Evolutionary conservation across 2,888 invertebrate species (phyloP).

Genomic region (Drosophila prostipennis): DNA sequence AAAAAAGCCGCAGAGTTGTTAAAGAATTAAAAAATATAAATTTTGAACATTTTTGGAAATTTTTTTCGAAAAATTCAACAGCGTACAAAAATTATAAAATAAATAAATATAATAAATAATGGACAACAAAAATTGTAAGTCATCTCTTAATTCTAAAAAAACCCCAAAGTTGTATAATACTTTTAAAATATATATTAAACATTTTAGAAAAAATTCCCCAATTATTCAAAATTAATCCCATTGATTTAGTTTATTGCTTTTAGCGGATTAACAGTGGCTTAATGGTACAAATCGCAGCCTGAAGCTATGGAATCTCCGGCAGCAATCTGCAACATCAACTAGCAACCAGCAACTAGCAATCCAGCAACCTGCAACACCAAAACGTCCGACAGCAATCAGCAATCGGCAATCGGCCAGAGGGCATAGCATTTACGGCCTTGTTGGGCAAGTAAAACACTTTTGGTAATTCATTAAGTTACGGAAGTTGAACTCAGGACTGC

Average conservation of each 20-base stretch:
- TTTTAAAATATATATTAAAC: neutral
- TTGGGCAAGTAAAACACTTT: constrained; percentile 79
- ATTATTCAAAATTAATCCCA: neutral
- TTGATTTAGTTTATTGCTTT: neutral
- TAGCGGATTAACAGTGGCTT: neutral
- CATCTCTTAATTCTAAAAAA: no score
- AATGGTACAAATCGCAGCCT: constrained; percentile 18
- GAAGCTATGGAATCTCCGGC: neutral
- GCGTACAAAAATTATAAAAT: no score
- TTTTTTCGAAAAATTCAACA: no score
- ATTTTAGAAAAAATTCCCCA: no score
- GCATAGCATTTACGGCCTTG: constrained; percentile 42
- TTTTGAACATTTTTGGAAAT: no score
- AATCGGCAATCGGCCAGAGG: constrained; percentile 36
- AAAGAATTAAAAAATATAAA: no score
- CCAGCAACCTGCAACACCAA: constrained; percentile 4
- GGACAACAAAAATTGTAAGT: no score
- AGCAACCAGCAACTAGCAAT: neutral
- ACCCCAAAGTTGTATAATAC: no score
- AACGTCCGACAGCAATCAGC: constrained; percentile 22
- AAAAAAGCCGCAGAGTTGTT: no score
- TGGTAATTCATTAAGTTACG: constrained; percentile 85
- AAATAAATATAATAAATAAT: no score
- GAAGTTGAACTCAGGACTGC: constrained; percentile 85
- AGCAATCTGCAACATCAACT: constrained; percentile 2